A percentile compares a stretch with the other conserved stretches of the same genome.
Conservation (phyloP, 1,140 invertebrate species). For the Bradynema listronoti region DNA sequence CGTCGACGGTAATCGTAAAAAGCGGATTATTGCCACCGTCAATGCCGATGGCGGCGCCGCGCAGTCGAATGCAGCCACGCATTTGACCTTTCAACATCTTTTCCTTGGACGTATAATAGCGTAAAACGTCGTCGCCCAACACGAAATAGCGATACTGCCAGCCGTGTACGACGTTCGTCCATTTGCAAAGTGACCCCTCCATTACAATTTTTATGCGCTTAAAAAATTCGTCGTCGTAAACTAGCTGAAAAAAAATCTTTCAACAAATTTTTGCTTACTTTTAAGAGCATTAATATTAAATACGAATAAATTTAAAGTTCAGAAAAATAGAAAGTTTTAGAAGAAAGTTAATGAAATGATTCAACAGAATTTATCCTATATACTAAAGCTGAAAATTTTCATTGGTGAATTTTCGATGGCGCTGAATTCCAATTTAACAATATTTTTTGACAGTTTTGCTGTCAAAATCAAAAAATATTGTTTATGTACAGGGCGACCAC, state of each 20-base stretch:
- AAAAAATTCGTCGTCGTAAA: too few species aligned
- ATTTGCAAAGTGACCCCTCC: slow-evolving; percentile 98
- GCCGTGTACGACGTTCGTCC: slow-evolving; percentile 99
- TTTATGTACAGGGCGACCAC: too few species aligned
- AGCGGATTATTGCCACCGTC: slow-evolving; percentile 98
- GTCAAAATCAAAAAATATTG: too few species aligned
- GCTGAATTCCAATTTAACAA: too few species aligned
- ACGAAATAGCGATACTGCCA: slow-evolving; percentile 99
- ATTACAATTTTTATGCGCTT: too few species aligned
- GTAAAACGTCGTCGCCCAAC: slow-evolving; percentile 65
- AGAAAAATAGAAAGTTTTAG: neutral
- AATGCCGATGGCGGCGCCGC: slow-evolving; percentile 90
- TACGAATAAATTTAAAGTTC: neutral
- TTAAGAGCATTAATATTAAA: neutral
- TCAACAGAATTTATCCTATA: too few species aligned
- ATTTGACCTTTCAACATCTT: slow-evolving; percentile 95
- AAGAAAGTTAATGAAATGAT: neutral
- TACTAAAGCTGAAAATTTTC: too few species aligned
- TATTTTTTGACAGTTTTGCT: too few species aligned
- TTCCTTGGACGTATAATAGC: slow-evolving; percentile 69
- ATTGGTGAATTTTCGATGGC: too few species aligned
- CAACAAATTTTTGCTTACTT: too few species aligned
- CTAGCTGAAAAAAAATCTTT: too few species aligned
- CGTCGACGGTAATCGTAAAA: slow-evolving; percentile 96
- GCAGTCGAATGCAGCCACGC: slow-evolving; percentile 75